Base-by-base conservation (phyloP, 1,140 invertebrate genomes). In the Drosophila baimaii region DNA sequence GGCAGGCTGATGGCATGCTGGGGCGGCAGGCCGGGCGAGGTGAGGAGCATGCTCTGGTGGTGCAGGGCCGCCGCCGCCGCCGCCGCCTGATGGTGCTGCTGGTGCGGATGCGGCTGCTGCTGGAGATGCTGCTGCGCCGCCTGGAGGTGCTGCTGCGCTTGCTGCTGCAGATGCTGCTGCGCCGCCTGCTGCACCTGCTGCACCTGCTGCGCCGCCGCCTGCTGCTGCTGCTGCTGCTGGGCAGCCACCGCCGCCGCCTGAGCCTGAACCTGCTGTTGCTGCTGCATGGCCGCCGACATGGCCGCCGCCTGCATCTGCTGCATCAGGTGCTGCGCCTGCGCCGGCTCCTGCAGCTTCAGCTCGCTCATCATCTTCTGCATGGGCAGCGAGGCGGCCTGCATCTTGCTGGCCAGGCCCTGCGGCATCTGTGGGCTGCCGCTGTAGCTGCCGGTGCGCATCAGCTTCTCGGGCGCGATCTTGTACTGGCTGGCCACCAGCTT, bases 401-500 rank as follows among this genome's bases (percentile, higher is more conserved):
- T 95, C 12, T 95, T 95, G 84, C 95, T 95, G 79, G 92, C 95
- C 93, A 96, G 93, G 5, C 95, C 94, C 13, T 95, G 94, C 68
- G 95, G 94, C 91, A 95, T 95, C 65, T 95, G 95, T 92, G 96
- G 95, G 93, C 95, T 95, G 93, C 95, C 96, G 86, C 96, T 96
- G 93, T 98, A 98, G 92, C 97, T 97, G 88, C 97, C 97, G 61
- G 97, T 98, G 90, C 97, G 94, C 97, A 98, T 98, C 19, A 98
- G 93, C 92, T 98, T 98, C 92, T 99, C 98, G 8, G 98, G 97
- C 3, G 98, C 97, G 41, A 99, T 99, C 94, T 98, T 99, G 93
- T 99, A 99, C 93, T 99, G 98, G 58, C 97, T 98, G 51, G 98
- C 98, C 4, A 99, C 98, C 65, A 99, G 92, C 92, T 98, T 98